Evolutionary conservation across 1,140 invertebrate species (phyloP).

Genomic region (Zophobas morio): DNA sequence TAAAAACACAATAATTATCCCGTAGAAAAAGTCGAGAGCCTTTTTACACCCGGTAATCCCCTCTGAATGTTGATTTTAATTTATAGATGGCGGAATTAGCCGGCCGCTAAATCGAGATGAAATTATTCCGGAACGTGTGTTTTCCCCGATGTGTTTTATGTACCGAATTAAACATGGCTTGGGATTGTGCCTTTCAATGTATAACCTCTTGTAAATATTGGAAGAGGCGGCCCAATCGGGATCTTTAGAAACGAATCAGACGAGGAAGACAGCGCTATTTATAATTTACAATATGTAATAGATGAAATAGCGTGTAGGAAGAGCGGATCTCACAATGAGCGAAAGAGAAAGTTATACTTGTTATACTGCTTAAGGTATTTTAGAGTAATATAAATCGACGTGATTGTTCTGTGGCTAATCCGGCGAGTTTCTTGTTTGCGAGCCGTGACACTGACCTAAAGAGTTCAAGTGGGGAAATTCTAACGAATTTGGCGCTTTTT

Average conservation of each 20-base stretch:
- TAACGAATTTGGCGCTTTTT: too few relatives aligned
- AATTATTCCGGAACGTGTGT: not conserved
- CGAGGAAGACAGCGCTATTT: not conserved
- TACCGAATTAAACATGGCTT: not conserved
- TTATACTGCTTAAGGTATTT: not conserved
- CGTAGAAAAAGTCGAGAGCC: too few relatives aligned
- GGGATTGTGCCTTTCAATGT: not conserved
- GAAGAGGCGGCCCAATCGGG: not conserved
- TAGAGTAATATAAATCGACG: slow-evolving; percentile 10
- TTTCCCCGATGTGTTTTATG: not conserved
- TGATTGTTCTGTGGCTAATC: not conserved
- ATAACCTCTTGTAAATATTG: slow-evolving; percentile 8
- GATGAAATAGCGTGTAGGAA: not conserved
- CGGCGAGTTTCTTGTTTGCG: not conserved
- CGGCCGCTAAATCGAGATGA: too few relatives aligned
- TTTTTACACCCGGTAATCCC: too few relatives aligned
- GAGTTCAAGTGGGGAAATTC: too few relatives aligned
- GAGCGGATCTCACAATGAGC: slow-evolving; percentile 8
- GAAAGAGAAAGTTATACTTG: slow-evolving; percentile 3
- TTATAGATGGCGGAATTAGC: too few relatives aligned
- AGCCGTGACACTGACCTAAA: slow-evolving; percentile 1
- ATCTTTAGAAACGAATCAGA: slow-evolving; percentile 14
- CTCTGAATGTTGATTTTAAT: too few relatives aligned
- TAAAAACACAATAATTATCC: slow-evolving; percentile 13
- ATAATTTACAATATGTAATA: not conserved